Base-by-base conservation (phyloP, 64 coral and sea anemone species). In the Stylophora pistillata region DNA sequence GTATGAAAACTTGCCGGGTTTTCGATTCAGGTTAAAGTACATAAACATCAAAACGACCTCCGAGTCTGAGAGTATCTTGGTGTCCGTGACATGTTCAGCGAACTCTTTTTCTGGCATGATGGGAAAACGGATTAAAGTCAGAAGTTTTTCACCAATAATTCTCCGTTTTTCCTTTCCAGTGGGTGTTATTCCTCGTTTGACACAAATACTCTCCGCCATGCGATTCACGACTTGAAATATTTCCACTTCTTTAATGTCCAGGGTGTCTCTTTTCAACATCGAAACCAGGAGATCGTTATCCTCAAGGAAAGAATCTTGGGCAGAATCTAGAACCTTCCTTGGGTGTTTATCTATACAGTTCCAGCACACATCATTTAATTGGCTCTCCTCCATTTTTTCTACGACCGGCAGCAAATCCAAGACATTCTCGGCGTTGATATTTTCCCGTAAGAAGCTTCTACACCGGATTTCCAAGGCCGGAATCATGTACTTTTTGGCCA, bases 401-500 rank as follows among this genome's bases (percentile, higher is more conserved):
- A 78, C 21, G 1, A 13, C 0, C 14, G 76, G 76, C 13, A 78
- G 58, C 17, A 78, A 9, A 78, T 78, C 76, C 1, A 78, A 55
- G 15, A 55, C 76, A 78, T 78, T 78, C 31, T 55, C 54, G 58
- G n/a, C 52, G n/a, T 7, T 58, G 58, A 78, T 78, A 78, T 78
- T 78, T 58, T 21, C 47, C 26, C 58, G 53, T 13, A 78, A 4
- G 14, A 78, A 78, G 25, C 53, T 11, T 58, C 76, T 78, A 15
- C 76, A 78, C 23, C 0, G 53, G n/a, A 4, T 25, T 5, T 53
- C 58, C 55, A 78, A n/a, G n/a, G n/a, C n/a, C n/a, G n/a, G n/a
- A n/a, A n/a, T n/a, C n/a, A n/a, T n/a, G n/a, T n/a, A 78, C 25
- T 78, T 59, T 55, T 78, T 59, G 23, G 76, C 76, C 11, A 78